Conservation (phyloP, 2,888 invertebrate species). For the Drosophila paranaensis region DNA sequence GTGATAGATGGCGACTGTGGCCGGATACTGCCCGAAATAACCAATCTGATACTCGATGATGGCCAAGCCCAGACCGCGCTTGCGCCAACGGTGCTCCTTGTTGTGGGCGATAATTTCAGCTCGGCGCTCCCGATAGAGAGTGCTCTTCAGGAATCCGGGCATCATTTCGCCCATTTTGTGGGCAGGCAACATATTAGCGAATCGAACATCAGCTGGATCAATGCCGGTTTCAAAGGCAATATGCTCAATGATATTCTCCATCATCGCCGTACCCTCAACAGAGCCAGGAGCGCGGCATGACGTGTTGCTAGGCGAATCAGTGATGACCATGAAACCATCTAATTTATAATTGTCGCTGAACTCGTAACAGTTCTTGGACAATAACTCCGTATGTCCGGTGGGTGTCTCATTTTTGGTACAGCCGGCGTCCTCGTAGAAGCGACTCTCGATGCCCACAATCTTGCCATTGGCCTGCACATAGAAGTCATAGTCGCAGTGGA, state of each 20-base stretch:
- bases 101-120: conserved; percentile 87
- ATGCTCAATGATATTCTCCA: conserved; percentile 89
- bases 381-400: conserved; percentile 75
- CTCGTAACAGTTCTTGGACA: conserved; percentile 88
- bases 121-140: conserved; percentile 86
- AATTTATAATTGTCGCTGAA: conserved; percentile 88
- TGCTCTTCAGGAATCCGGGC: conserved; percentile 85
- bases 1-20: conserved; percentile 89
- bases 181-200: conserved; percentile 85
- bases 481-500: conserved; percentile 88
- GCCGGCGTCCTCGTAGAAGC: conserved; percentile 87
- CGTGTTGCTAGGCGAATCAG: conserved; percentile 89
- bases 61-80: conserved; percentile 89
- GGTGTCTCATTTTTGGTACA: conserved; percentile 86
- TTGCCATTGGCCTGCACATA: conserved; percentile 88
- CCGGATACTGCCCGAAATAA: conserved; percentile 86
- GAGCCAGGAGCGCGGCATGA: conserved; percentile 88
- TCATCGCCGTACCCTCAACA: conserved; percentile 87
- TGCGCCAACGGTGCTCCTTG: conserved; percentile 91
- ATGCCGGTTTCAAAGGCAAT: conserved; percentile 86
- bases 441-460: conserved; percentile 88
- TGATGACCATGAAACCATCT: conserved; percentile 88
- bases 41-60: conserved; percentile 89
- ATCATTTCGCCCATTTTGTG: conserved; percentile 85
- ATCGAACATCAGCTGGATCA: conserved; percentile 87